phyloP scores from a whole-genome alignment of 53 echinoderm and acorn worm genomes.

The Henricia sp. region DNA sequence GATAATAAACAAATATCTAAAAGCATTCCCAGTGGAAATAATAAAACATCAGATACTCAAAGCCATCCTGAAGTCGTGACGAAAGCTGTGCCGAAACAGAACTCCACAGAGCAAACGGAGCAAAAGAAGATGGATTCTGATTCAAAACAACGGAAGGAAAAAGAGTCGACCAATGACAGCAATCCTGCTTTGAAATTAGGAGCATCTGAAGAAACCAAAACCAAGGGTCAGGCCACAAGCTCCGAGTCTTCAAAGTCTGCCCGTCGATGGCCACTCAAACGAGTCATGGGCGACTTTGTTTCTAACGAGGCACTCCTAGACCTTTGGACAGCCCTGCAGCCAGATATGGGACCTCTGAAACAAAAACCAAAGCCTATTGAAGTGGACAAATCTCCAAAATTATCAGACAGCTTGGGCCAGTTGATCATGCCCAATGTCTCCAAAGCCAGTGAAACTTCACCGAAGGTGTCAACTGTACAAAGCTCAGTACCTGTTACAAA shows the following conservation, averaged over 20 bases:
- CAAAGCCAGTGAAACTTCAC: not conserved
- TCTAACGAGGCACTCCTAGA: conserved; percentile 45
- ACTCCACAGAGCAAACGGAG: not conserved
- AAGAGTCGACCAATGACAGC: conserved; percentile 7
- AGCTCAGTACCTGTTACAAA: not conserved
- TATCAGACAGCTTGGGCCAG: not conserved
- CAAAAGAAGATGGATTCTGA: not conserved
- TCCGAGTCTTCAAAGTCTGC: conserved; percentile 18
- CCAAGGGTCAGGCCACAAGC: not conserved
- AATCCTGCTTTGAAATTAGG: not conserved
- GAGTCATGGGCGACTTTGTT: conserved; percentile 52
- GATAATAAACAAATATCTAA: no score
- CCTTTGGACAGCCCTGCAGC: conserved; percentile 32
- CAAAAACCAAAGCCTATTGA: not conserved
- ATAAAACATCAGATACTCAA: no score
- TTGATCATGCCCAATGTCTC: not conserved
- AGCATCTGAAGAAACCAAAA: conserved; percentile 1
- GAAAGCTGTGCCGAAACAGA: not conserved
- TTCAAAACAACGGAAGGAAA: no score
- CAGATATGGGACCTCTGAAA: conserved; percentile 37
- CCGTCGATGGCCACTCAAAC: conserved; percentile 55
- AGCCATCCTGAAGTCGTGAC: no score
- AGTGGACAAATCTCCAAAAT: not conserved
- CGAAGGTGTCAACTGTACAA: not conserved
- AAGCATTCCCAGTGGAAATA: no score